Evolutionary conservation across 37 sponge, comb jelly and placozoan species (phyloP).

Genomic region (Amphimedon queenslandica): DNA sequence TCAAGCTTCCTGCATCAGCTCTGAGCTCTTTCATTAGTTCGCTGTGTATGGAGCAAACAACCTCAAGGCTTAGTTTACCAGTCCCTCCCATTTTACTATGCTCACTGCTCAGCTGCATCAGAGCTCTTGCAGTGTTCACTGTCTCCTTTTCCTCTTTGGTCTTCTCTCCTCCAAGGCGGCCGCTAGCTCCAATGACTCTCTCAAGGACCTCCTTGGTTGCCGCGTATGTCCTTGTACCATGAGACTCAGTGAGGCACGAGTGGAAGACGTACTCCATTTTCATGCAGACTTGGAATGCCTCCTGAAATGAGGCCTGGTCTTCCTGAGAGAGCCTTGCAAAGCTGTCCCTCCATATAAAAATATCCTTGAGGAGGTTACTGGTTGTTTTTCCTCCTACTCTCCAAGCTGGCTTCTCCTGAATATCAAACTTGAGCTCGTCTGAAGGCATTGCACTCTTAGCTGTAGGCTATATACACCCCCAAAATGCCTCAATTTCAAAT

Average conservation of each 20-base stretch:
- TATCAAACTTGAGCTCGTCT: background rate
- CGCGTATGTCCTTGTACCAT: conserved; percentile 15
- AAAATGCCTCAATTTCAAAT: background rate
- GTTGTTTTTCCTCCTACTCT: background rate
- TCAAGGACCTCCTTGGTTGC: conserved; percentile 14
- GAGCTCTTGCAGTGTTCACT: conserved; percentile 26
- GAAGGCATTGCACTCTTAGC: background rate
- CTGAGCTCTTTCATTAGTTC: conserved; percentile 26
- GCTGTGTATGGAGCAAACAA: conserved; percentile 25
- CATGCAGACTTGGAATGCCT: background rate
- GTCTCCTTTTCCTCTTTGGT: conserved; percentile 11
- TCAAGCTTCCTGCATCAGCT: conserved; percentile 16
- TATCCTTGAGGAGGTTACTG: background rate
- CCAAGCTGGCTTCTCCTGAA: background rate
- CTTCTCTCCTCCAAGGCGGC: background rate
- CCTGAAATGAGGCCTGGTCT: background rate
- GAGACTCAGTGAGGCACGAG: conserved; percentile 23
- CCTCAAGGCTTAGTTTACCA: conserved; percentile 28
- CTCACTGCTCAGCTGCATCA: conserved; percentile 2
- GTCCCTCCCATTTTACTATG: conserved; percentile 17
- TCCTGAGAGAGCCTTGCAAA: background rate
- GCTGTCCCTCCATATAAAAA: background rate
- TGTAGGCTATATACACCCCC: background rate
- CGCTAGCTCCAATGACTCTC: background rate
- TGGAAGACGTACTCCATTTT: conserved; percentile 33